Base-by-base conservation (phyloP, 1,140 invertebrate species). In the Zaprionus kolodkinae region DNA sequence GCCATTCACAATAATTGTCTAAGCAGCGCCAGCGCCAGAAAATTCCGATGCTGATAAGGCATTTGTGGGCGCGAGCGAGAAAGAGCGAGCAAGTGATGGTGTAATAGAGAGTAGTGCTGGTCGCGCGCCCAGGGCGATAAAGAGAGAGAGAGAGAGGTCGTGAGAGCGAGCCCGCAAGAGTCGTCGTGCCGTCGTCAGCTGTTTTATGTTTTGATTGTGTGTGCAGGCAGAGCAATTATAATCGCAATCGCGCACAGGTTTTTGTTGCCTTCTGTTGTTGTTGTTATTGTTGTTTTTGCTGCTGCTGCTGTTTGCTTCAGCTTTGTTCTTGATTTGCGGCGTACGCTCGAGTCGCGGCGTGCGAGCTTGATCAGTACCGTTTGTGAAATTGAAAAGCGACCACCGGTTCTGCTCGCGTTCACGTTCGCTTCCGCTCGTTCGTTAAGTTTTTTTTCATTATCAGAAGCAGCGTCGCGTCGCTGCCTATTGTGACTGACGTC, bases 141-240 rank as follows among this genome's bases (percentile, higher is more conserved):
- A 43, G 43, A 27, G 76, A 27, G 50, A 21, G 21, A 21, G 21
- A 21, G 21, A 21, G 21, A 55, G 15, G 75, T 33, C 48, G 27
- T 70, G 43, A 68, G 40, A 63, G 59, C 30, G 15, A 52, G 62
- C 43, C n/a, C n/a, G 43, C 57, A 38, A 36, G 38, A 27, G 43
- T 15, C 7, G 40, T 45, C 13, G n/a, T 63, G 66, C 67, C 52
- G 12, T 60, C 80, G 68, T 88, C 84, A 88, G 84, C 84, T 88
- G 84, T 88, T 88, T 72, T 84, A 65, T 88, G 84, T 87, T 88
- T 88, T 87, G 84, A 76, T 76, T 83, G 78, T 85, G 82, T 66
- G 82, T 66, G 61, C 61, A 45, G 52, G 10, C 15, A 61, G 62
- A 43, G 57, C 45, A 63, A 71, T 60, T 52, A 43, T 71, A 71